These are phyloP conservation scores for Dusona sp. DNA, from an alignment of 2,888 invertebrate genomes.

Conservation along the genomic window DNA sequence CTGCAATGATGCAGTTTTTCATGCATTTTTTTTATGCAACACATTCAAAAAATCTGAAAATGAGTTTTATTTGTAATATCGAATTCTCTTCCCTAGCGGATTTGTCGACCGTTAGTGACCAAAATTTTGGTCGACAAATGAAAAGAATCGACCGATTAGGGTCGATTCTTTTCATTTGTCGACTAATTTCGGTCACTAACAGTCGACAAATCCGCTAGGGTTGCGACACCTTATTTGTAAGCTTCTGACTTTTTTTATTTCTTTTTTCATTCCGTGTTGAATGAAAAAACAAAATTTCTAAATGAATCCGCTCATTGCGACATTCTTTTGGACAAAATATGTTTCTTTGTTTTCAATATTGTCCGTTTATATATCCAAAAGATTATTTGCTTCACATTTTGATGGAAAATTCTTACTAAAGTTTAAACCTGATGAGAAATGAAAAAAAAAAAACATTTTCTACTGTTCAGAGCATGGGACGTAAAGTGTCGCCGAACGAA, in stretches of 20 bases:
- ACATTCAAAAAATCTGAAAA: not conserved
- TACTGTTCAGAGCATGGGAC: conserved; percentile 69
- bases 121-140: too few species aligned
- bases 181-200: too few species aligned
- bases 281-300: not conserved
- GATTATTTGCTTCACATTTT: not conserved
- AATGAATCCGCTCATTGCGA: not conserved
- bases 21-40: not conserved
- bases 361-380: not conserved
- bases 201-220: too few species aligned
- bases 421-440: not conserved
- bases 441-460: not conserved
- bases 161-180: too few species aligned
- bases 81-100: too few species aligned
- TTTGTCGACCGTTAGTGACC: too few species aligned
- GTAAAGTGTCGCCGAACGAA: conserved; percentile 64
- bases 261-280: not conserved
- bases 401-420: not conserved
- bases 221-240: not conserved
- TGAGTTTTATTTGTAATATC: not conserved
- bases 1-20: not conserved
- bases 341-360: not conserved
- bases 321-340: not conserved
- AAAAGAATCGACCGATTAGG: too few species aligned
- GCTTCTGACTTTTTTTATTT: not conserved